These are phyloP conservation scores for Coilia nasus DNA, from an alignment of 2,797 vertebrate species.

Conservation along the genomic window DNA sequence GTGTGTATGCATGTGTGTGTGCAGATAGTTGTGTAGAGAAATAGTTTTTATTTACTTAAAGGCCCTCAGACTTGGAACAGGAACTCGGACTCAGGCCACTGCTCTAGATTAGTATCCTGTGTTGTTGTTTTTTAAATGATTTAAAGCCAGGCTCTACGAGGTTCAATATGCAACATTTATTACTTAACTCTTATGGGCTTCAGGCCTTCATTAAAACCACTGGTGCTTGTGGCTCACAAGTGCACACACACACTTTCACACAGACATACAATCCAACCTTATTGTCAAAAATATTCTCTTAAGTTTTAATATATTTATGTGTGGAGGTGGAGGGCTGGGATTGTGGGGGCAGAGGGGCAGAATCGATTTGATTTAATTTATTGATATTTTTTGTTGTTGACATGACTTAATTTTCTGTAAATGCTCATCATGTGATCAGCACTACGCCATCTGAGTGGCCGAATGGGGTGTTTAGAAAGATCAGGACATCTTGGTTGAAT, in stretches of 20 bases:
- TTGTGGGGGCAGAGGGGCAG: not conserved
- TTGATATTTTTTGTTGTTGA: conserved; percentile 26
- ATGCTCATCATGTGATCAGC: not conserved
- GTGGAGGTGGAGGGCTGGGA: not conserved
- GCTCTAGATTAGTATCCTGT: not conserved
- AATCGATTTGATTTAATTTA: conserved; percentile 17
- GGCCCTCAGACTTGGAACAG: not conserved
- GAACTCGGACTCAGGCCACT: conserved; percentile 16
- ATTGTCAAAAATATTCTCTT: conserved; percentile 7
- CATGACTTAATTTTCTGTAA: not conserved
- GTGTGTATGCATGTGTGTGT: not conserved
- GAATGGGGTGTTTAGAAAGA: not conserved
- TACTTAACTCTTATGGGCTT: not conserved
- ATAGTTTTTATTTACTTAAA: not conserved
- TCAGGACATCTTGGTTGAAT: conserved; percentile 59
- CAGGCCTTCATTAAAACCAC: conserved; percentile 51
- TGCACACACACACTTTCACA: not conserved
- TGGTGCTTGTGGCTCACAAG: conserved; percentile 48
- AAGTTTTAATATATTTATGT: conserved; percentile 16
- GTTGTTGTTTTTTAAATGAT: not conserved
- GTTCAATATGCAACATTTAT: not conserved
- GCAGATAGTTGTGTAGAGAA: not conserved
- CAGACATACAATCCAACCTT: conserved; percentile 7
- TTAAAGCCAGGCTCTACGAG: not conserved
- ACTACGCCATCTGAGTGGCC: not conserved